Conservation (phyloP, 2,888 invertebrate genomes). For the Amorpha juglandis region DNA sequence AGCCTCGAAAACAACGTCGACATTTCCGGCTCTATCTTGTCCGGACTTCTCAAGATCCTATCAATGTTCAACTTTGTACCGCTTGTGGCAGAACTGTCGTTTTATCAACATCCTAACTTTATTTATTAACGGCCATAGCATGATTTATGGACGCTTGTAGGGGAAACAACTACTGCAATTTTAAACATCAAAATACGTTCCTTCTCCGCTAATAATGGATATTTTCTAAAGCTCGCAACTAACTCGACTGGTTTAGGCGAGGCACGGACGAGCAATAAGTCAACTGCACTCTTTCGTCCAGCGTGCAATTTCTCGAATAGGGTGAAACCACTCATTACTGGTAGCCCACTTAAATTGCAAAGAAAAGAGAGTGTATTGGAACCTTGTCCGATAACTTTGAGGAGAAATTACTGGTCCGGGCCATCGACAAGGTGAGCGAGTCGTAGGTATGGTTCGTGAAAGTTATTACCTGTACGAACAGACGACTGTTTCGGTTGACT, state of each 20-base stretch:
- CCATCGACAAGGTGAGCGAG: slow-evolving; percentile 69
- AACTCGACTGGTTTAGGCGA: slow-evolving; percentile 47
- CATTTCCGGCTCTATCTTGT: slow-evolving; percentile 63
- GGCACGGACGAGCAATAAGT: slow-evolving; percentile 52
- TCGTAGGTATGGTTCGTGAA: slow-evolving; percentile 69
- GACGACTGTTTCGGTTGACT: slow-evolving; percentile 23
- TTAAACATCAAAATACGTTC: slow-evolving; percentile 49
- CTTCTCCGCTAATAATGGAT: slow-evolving; percentile 37
- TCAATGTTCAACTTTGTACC: slow-evolving; percentile 76
- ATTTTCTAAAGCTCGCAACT: slow-evolving; percentile 53
- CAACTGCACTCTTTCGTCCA: slow-evolving; percentile 56
- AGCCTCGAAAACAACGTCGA: slow-evolving; percentile 45
- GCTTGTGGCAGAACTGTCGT: slow-evolving; percentile 59
- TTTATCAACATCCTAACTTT: slow-evolving; percentile 64
- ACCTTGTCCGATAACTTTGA: slow-evolving; percentile 59
- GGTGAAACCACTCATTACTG: slow-evolving; percentile 72
- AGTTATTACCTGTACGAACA: slow-evolving; percentile 63
- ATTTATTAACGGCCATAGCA: slow-evolving; percentile 61
- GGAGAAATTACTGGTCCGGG: slow-evolving; percentile 72
- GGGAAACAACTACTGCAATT: slow-evolving; percentile 34
- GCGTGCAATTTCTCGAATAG: slow-evolving; percentile 63
- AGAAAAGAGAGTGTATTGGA: slow-evolving; percentile 77
- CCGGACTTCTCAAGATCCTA: slow-evolving; percentile 71
- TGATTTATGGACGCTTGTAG: slow-evolving; percentile 50
- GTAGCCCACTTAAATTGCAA: slow-evolving; percentile 72